phyloP scores from a whole-genome alignment of 2,888 invertebrate genomes.

The Crocallis elinguaria region DNA sequence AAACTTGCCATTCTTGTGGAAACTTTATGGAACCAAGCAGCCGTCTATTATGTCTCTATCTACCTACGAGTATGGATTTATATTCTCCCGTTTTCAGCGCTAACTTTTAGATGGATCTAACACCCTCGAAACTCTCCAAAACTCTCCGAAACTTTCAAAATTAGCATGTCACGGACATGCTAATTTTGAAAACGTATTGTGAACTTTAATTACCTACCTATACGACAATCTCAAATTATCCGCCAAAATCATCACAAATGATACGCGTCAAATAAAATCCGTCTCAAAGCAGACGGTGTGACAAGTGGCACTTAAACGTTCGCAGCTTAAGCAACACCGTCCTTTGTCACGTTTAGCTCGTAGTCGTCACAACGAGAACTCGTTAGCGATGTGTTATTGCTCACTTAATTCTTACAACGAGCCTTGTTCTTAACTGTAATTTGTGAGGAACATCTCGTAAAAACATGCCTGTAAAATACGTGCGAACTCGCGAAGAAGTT shows the following conservation, averaged over 20 bases:
- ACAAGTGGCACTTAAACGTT: conserved; percentile 46
- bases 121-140: too few relatives aligned
- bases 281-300: conserved; percentile 35
- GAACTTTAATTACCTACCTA: too few relatives aligned
- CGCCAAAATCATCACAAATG: conserved; percentile 9
- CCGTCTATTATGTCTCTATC: too few relatives aligned
- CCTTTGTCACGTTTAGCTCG: conserved; percentile 58
- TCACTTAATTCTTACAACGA: conserved; percentile 59
- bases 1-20: too few relatives aligned
- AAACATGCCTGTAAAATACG: conserved; percentile 41
- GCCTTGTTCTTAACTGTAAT: conserved; percentile 51
- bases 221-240: background rate
- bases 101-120: too few relatives aligned
- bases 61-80: too few relatives aligned
- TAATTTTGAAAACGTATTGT: too few relatives aligned
- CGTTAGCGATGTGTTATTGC: conserved; percentile 65
- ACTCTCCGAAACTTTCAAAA: too few relatives aligned
- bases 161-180: too few relatives aligned
- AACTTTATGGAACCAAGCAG: too few relatives aligned
- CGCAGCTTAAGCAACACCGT: conserved; percentile 47
- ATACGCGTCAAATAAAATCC: conserved; percentile 27
- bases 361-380: conserved; percentile 49
- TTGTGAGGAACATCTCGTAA: conserved; percentile 47
- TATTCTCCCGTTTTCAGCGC: too few relatives aligned
- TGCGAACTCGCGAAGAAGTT: conserved; percentile 37